Base-by-base conservation (phyloP, 2,888 invertebrate genomes). In the Sinhomidia bicolor region DNA sequence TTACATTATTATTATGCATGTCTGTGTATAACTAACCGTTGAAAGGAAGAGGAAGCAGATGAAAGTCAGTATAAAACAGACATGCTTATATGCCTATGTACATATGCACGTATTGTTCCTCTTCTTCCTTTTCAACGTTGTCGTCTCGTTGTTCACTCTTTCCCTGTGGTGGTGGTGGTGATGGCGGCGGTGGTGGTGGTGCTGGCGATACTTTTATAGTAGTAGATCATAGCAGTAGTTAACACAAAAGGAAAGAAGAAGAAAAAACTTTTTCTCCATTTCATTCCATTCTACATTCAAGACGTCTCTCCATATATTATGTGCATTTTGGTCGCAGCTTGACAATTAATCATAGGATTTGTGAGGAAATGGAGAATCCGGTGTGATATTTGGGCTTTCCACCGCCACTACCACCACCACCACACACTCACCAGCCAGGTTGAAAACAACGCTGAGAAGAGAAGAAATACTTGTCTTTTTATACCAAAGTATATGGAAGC, bases 311-410 rank as follows among this genome's bases (percentile, higher is more conserved):
- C 88, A 84, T 88, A 88, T 83, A 88, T 88, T 88, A 88, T 88
- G 88, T 88, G 88, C 88, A 88, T 88, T 88, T 88, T 88, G 88
- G 88, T 84, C 88, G 88, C 88, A 88, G 88, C 88, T 88, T 88
- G 88, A 88, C 88, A 88, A 88, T 88, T 88, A 88, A 88, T 88
- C 88, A 88, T 88, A 88, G 88, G 88, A 88, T 88, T 88, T 88
- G 83, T 84, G 84, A 79, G 84, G 88, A 84, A 88, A 83, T 79
- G 78, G 79, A 83, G 80, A 83, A 88, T 88, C 79, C 88, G 87
- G 87, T 82, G 76, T 82, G 82, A 87, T 87, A 87, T 87, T 87
- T 87, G 81, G 87, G 87, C 87, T 87, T 82, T 81, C 57, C 80
- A 74, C 78, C 78, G 54, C 51, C n/a, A n/a, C 23, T 9, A 51